A percentile compares a stretch with the other conserved stretches of the same genome.
Conservation (phyloP, 2,113 vertebrate genomes). For the Rhinogobius similis region DNA sequence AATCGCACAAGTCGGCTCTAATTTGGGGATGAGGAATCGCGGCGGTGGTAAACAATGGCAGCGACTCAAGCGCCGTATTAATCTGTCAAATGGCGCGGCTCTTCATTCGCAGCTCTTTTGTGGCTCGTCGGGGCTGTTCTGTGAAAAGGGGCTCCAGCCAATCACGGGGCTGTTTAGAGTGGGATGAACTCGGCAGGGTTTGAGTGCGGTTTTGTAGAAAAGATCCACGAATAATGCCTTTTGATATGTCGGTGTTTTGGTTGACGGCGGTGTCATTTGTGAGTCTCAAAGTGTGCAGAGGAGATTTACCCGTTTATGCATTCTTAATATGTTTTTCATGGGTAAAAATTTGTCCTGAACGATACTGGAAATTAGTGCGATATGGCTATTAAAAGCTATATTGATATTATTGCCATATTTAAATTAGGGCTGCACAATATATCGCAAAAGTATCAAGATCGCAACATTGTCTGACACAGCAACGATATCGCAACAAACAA, state of each 20-base stretch:
- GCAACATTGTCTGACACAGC: too few relatives aligned
- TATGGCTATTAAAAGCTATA: too few relatives aligned
- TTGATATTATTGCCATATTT: too few relatives aligned
- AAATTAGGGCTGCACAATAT: too few relatives aligned
- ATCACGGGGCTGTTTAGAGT: neutral
- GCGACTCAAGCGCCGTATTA: neutral
- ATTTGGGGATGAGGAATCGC: slow-evolving; percentile 3
- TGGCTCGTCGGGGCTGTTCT: neutral
- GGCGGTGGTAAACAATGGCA: neutral
- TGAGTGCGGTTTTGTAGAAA: neutral
- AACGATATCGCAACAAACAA: too few relatives aligned
- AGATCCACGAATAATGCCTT: neutral
- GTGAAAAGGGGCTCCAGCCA: neutral
- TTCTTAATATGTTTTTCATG: too few relatives aligned
- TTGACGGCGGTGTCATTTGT: too few relatives aligned
- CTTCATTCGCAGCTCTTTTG: neutral
- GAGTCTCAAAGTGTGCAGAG: too few relatives aligned
- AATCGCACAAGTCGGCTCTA: neutral
- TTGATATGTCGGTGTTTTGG: neutral
- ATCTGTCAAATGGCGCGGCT: neutral
- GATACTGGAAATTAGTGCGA: too few relatives aligned
- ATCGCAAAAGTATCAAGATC: too few relatives aligned
- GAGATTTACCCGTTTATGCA: too few relatives aligned
- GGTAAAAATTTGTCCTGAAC: too few relatives aligned
- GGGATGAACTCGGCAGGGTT: neutral